Evolutionary conservation across 2,888 invertebrate genomes (phyloP).

Genomic region (Clitarchus hookeri): DNA sequence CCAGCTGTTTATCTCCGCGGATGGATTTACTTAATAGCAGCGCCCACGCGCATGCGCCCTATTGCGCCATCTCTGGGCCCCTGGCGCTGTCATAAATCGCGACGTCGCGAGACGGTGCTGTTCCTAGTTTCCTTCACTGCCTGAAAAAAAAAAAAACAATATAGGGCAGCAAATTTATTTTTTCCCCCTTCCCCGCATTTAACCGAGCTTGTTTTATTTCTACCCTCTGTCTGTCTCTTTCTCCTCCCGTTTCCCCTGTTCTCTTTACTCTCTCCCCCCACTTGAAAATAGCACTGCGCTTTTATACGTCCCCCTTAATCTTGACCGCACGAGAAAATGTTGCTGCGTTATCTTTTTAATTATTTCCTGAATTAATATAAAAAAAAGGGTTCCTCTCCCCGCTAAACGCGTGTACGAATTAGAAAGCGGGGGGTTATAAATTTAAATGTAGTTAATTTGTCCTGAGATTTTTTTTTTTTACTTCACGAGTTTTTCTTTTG

Average conservation of each 20-base stretch:
- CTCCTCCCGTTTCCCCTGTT: not conserved
- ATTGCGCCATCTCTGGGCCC: not conserved
- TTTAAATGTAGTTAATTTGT: constrained; percentile 2
- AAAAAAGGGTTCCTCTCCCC: not conserved
- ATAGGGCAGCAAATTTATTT: not conserved
- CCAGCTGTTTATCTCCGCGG: not conserved
- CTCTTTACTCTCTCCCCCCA: not conserved
- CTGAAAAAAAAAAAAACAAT: not conserved
- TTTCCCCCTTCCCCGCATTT: not conserved
- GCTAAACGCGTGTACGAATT: constrained; percentile 9
- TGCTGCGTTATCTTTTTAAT: constrained; percentile 1
- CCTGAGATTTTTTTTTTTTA: not conserved
- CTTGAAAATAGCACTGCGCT: not conserved
- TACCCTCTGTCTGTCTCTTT: too few relatives aligned
- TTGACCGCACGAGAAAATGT: not conserved
- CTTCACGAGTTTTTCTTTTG: not conserved
- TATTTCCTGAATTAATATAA: not conserved
- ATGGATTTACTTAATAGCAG: not conserved
- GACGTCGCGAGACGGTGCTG: not conserved
- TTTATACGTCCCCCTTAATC: not conserved
- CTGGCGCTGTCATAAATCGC: too few relatives aligned
- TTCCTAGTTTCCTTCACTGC: not conserved
- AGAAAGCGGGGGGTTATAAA: not conserved
- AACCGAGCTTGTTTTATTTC: not conserved
- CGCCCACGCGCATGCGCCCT: not conserved